Evolutionary conservation across 2,113 vertebrate genomes (phyloP).

Genomic region (Orthonyx spaldingii): DNA sequence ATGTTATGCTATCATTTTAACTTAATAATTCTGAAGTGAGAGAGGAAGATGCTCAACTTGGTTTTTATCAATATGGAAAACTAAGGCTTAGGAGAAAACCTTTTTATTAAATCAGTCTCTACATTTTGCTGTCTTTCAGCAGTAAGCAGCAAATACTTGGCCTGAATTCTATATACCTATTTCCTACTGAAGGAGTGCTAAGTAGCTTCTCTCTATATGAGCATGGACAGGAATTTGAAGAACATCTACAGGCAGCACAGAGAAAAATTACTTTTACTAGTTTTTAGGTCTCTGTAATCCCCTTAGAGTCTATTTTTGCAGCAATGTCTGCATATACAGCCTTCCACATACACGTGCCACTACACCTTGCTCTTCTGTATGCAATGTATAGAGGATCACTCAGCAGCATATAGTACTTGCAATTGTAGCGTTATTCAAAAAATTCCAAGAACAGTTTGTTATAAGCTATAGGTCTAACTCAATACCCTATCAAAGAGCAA

Average conservation of each 20-base stretch:
- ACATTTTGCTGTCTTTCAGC: neutral
- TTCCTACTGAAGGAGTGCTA: neutral
- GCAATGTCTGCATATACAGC: neutral
- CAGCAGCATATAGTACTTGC: neutral
- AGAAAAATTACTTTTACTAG: neutral
- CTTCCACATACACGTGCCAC: neutral
- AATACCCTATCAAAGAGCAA: neutral
- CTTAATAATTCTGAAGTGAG: neutral
- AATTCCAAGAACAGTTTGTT: neutral
- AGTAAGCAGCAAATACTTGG: neutral
- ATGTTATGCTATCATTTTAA: neutral
- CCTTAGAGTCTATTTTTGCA: neutral
- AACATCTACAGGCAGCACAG: neutral
- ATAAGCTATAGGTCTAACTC: neutral
- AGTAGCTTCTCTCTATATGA: neutral
- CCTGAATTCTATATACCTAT: neutral
- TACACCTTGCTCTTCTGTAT: neutral
- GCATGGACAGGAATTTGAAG: neutral
- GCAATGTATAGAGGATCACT: accelerated
- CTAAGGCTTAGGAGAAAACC: neutral
- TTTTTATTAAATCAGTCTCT: neutral
- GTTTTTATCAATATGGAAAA: neutral
- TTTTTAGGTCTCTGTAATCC: neutral
- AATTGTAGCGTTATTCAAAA: neutral
- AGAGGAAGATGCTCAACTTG: neutral